A percentile compares a stretch with the other conserved stretches of the same genome.
Evolutionary conservation across 2,113 vertebrate species (phyloP).

Genomic region (Hippocampus abdominalis): DNA sequence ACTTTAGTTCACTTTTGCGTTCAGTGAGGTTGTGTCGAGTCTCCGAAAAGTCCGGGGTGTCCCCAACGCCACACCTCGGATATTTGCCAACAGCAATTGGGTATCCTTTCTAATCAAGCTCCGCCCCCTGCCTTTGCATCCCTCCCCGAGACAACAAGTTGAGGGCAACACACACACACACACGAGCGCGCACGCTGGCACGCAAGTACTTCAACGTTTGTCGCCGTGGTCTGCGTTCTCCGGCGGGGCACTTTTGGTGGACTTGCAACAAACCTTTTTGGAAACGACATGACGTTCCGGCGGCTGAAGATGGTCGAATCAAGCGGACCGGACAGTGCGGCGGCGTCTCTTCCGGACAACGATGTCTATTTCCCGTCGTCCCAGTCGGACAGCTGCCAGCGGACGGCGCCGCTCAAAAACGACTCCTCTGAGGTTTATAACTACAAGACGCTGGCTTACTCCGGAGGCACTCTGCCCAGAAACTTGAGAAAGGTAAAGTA

Average conservation of each 20-base stretch:
- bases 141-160: background rate
- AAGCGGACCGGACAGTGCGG: constrained; percentile 48
- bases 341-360: constrained; percentile 45
- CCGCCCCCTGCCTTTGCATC: constrained; percentile 2
- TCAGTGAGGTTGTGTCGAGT: too few species aligned
- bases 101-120: constrained; percentile 18
- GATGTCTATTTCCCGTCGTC: constrained; percentile 74
- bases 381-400: constrained; percentile 65
- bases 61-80: constrained; percentile 23
- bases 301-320: constrained; percentile 70
- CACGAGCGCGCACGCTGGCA: background rate
- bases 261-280: background rate
- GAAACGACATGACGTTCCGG: constrained; percentile 67
- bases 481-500: constrained; percentile 74
- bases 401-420: constrained; percentile 24
- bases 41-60: constrained; percentile 5
- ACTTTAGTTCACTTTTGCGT: too few species aligned
- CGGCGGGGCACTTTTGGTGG: background rate
- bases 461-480: constrained; percentile 81
- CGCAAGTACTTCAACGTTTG: background rate
- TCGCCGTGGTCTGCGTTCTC: background rate
- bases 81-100: constrained; percentile 11
- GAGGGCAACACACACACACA: background rate
- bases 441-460: constrained; percentile 83
- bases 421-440: constrained; percentile 69